Conservation (phyloP, 2,113 vertebrate species). For the Himantopus leucocephalus region DNA sequence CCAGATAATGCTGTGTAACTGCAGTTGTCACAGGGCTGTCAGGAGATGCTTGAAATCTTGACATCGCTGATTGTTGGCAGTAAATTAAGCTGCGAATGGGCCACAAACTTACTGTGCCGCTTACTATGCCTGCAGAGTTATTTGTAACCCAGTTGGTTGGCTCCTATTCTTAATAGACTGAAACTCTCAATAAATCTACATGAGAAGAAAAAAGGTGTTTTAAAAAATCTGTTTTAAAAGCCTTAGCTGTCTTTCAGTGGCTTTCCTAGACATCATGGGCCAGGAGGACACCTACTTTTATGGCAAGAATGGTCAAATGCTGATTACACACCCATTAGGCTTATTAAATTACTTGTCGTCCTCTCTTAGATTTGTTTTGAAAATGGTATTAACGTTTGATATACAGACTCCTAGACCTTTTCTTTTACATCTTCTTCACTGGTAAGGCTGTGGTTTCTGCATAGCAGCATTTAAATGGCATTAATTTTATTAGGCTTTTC, state of each 20-base stretch:
- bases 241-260: background rate
- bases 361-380: slow-evolving; percentile 15
- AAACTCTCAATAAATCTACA: background rate
- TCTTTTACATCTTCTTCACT: background rate
- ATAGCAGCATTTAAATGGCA: background rate
- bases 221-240: background rate
- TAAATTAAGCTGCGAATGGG: slow-evolving; percentile 8
- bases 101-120: background rate
- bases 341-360: background rate
- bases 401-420: background rate
- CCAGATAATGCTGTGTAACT: slow-evolving; percentile 50
- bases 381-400: slow-evolving; percentile 12
- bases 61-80: background rate
- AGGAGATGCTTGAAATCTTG: slow-evolving; percentile 19
- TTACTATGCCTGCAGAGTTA: background rate
- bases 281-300: background rate
- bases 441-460: background rate
- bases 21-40: slow-evolving; percentile 46
- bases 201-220: background rate
- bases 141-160: background rate
- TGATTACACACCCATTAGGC: background rate
- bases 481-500: slow-evolving; percentile 19
- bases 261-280: background rate
- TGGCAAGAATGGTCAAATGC: background rate
- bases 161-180: background rate